Percentiles rank a stretch among this genome's conserved stretches.
Evolutionary conservation across 2,888 invertebrate species (phyloP).

Genomic region (Acrobasis consociella): DNA sequence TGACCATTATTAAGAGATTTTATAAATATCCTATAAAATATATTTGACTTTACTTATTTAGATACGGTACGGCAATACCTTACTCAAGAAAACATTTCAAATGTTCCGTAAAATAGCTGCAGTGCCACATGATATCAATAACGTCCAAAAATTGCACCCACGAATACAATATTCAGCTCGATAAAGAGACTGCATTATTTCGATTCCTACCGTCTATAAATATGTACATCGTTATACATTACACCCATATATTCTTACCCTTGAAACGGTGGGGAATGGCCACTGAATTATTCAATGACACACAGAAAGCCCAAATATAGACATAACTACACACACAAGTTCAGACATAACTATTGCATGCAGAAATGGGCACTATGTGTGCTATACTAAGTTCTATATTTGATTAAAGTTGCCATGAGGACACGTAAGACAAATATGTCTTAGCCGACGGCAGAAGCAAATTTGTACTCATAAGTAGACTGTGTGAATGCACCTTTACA

Average conservation of each 20-base stretch:
- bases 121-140: slow-evolving; percentile 13
- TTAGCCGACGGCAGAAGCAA: slow-evolving; percentile 69
- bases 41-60: too few relatives aligned
- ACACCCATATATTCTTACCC: slow-evolving; percentile 76
- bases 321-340: slow-evolving; percentile 66
- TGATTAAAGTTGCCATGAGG: slow-evolving; percentile 59
- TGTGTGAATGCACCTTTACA: slow-evolving; percentile 73
- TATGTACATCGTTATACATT: slow-evolving; percentile 54
- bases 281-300: slow-evolving; percentile 81
- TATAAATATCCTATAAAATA: too few relatives aligned
- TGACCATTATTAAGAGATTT: too few relatives aligned
- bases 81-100: slow-evolving; percentile 1
- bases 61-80: background rate
- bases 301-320: slow-evolving; percentile 79
- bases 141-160: slow-evolving; percentile 34
- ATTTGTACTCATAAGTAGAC: slow-evolving; percentile 74
- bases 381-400: slow-evolving; percentile 64
- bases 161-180: slow-evolving; percentile 49
- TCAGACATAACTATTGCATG: slow-evolving; percentile 45
- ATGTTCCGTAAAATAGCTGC: background rate
- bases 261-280: slow-evolving; percentile 78
- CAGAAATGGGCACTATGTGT: slow-evolving; percentile 60
- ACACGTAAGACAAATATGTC: slow-evolving; percentile 77
- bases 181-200: slow-evolving; percentile 58
- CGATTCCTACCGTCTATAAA: slow-evolving; percentile 49